Evolutionary conservation across 1,140 invertebrate species (phyloP).

Genomic region (Drosophila melanica): DNA sequence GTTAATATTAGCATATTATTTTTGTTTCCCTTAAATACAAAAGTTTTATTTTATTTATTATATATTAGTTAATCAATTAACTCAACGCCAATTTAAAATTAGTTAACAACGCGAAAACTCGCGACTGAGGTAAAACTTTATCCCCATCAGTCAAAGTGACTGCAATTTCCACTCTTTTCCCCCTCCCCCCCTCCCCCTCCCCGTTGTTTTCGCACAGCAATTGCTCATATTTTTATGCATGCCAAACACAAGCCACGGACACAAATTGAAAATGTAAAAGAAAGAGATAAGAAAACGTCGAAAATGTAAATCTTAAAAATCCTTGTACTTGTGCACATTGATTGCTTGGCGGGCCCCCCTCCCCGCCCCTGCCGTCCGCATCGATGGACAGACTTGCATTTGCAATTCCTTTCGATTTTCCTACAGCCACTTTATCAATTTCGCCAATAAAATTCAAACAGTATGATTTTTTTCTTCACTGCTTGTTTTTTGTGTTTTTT

Average conservation of each 20-base stretch:
- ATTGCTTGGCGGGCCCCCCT: slow-evolving; percentile 16
- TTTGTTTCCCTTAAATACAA: too few relatives aligned
- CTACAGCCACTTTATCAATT: slow-evolving; percentile 57
- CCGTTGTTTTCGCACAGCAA: neutral
- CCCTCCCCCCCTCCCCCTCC: too few relatives aligned
- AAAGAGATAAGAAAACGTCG: slow-evolving; percentile 10
- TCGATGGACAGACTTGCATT: slow-evolving; percentile 34
- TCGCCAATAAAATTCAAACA: slow-evolving; percentile 58
- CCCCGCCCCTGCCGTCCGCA: neutral
- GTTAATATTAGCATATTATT: too few relatives aligned
- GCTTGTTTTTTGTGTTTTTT: neutral
- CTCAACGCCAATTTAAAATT: slow-evolving; percentile 25
- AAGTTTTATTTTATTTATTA: too few relatives aligned
- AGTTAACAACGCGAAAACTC: slow-evolving; percentile 10
- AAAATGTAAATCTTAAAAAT: slow-evolving; percentile 46
- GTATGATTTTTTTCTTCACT: slow-evolving; percentile 24
- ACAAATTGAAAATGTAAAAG: slow-evolving; percentile 17
- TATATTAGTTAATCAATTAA: too few relatives aligned
- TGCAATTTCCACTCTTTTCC: neutral
- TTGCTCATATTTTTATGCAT: slow-evolving; percentile 23
- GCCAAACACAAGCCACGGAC: slow-evolving; percentile 7
- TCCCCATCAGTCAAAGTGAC: neutral
- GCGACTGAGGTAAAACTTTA: slow-evolving; percentile 2
- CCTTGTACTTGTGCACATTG: slow-evolving; percentile 42
- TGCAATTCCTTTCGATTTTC: slow-evolving; percentile 49